Conservation (phyloP, 1,140 invertebrate species). For the Apis mellifera region Amel_HAv3.1 CM009941.2:7431001-7431500, state of each 20-base stretch:
- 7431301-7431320: conserved; percentile 14
- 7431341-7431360: background rate
- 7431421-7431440: too few relatives aligned
- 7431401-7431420: background rate
- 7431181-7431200: conserved; percentile 26
- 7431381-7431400: background rate
- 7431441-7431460: background rate
- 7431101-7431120: conserved; percentile 3
- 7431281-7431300: background rate
- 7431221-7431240: too few relatives aligned
- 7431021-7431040: background rate
- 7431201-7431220: background rate
- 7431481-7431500: too few relatives aligned
- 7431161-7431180: conserved; percentile 44
- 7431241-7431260: background rate
- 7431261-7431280: background rate
- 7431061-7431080: too few relatives aligned
- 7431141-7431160: conserved; percentile 29
- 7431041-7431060: too few relatives aligned
- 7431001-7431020: background rate
- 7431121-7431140: background rate
- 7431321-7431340: conserved; percentile 6
- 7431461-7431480: background rate
- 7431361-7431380: background rate
- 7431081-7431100: background rate